Base-by-base conservation (phyloP, 2,797 vertebrate species). In the Syngnathus acus region DNA sequence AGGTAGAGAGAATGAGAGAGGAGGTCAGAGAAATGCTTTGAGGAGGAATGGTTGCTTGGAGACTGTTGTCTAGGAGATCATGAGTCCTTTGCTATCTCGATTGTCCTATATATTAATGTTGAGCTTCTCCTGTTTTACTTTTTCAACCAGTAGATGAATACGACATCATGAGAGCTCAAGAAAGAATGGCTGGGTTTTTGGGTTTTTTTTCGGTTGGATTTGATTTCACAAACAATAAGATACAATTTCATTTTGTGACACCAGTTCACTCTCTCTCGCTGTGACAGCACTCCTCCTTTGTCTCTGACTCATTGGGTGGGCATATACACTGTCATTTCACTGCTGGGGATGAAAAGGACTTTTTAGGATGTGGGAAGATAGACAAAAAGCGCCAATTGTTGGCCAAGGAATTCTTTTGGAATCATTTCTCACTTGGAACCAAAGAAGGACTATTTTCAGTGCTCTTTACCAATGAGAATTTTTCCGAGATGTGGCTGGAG, bases 61-160 rank as follows among this genome's bases (percentile, higher is more conserved):
- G 83, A 93, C 91, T 55, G 91, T 92, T 85, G 92, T 90, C 92
- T 91, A 73, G 91, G 92, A 90, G 84, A 93, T 86, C 45, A 81
- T 63, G 76, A 87, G 84, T 89, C 79, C 79, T 87, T 84, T 88
- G 86, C 83, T 79, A 88, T 90, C 86, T 85, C 55, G 67, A 74
- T 82, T 80, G 79, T 86, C 84, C 85, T 84, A 78, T 80, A 88
- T 89, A 53, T 23, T 84, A 81, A 81, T 82, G 81, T 84, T 79
- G 82, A 82, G 81, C 83, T 70, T 53, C 61, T 32, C 6, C 68
- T 62, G 6, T 65, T 71, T 68, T 23, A 62, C 57, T 59, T n/a
- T 32, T 42, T 63, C 54, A 38, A 62, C 14, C 23, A 26, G 26
- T n/a, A 6, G 32, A 11, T 19, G 32, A 37, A 8, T 32, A 47